These are phyloP conservation scores for Staurois parvus DNA, from an alignment of 2,797 vertebrate genomes.

Conservation along the genomic window DNA sequence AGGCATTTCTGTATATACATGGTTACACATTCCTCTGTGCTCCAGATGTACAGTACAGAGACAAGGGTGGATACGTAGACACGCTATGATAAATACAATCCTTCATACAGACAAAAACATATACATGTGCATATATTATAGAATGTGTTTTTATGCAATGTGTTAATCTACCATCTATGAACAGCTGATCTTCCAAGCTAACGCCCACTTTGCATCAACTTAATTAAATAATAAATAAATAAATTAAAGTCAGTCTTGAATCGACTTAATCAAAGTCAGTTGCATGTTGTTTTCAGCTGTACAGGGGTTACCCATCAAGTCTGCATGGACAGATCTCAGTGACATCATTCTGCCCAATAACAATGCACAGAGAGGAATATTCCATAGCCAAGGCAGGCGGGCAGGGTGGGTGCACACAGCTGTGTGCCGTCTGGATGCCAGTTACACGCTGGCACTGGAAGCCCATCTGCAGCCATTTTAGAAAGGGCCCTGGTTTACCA, in stretches of 20 bases:
- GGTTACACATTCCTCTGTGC: neutral
- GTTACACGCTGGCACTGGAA: slow-evolving; percentile 49
- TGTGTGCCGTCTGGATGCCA: slow-evolving; percentile 49
- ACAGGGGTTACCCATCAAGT: neutral
- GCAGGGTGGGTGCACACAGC: slow-evolving; percentile 41
- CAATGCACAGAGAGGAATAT: slow-evolving; percentile 16
- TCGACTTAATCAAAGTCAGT: neutral
- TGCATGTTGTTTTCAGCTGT: neutral
- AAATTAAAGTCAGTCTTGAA: neutral
- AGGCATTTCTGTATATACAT: neutral
- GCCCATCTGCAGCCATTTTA: slow-evolving; percentile 46
- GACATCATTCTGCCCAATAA: slow-evolving; percentile 13
- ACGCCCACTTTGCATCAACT: no score
- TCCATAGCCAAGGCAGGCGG: slow-evolving; percentile 16
- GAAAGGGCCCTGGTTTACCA: neutral
- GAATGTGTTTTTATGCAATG: neutral
- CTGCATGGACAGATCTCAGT: neutral
- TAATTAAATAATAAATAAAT: no score
- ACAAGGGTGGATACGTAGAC: neutral
- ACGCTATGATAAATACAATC: neutral
- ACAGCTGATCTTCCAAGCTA: neutral
- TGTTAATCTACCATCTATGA: neutral
- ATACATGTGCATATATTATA: neutral
- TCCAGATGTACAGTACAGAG: neutral
- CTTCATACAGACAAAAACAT: neutral